These are phyloP conservation scores for Nebria brevicollis DNA, from an alignment of 2,888 invertebrate genomes.

Conservation along the genomic window DNA sequence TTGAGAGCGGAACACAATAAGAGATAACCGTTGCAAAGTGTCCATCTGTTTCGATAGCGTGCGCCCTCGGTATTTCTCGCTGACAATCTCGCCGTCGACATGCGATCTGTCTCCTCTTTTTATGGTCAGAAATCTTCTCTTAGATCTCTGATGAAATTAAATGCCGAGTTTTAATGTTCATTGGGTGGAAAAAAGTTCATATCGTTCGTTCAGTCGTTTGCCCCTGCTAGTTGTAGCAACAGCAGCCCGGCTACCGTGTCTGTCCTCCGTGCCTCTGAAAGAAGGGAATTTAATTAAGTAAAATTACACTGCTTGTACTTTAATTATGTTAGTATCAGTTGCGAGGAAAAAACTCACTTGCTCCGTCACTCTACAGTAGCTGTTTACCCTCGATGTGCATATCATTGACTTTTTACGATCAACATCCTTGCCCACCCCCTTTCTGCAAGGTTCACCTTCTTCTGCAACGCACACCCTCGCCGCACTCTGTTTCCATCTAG, in stretches of 20 bases:
- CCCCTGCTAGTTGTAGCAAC: conserved; percentile 49
- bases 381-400: conserved; percentile 37
- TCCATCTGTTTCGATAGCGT: conserved; percentile 59
- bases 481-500: neutral
- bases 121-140: conserved; percentile 65
- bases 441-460: neutral
- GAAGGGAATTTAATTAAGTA: conserved; percentile 69
- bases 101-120: conserved; percentile 59
- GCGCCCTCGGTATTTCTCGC: conserved; percentile 55
- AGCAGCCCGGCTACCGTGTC: conserved; percentile 5
- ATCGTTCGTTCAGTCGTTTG: conserved; percentile 58
- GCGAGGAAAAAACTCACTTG: conserved; percentile 43
- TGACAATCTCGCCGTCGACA: conserved; percentile 30
- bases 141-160: conserved; percentile 67
- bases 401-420: conserved; percentile 45
- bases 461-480: neutral
- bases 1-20: conserved; percentile 37
- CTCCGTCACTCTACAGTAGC: conserved; percentile 19
- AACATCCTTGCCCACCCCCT: neutral
- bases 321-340: conserved; percentile 67
- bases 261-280: conserved; percentile 53
- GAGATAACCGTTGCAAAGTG: conserved; percentile 54
- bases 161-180: conserved; percentile 67
- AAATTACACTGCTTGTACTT: conserved; percentile 68
- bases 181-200: conserved; percentile 66